phyloP scores from a whole-genome alignment of 2,113 vertebrate genomes.

The Xiphophorus hellerii region DNA sequence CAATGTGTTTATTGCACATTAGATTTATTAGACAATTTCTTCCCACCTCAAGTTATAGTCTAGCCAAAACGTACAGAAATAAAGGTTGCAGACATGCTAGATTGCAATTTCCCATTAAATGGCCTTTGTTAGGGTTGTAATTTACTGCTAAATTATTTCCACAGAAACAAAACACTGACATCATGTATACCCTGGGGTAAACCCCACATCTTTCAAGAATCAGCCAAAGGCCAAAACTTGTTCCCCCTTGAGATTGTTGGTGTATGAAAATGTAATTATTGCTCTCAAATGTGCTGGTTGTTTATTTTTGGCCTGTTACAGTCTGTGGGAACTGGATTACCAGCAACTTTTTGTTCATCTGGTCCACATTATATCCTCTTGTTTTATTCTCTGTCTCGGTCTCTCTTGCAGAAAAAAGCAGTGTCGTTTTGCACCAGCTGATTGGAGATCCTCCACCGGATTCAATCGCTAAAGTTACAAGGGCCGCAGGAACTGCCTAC shows the following conservation, averaged over 20 bases:
- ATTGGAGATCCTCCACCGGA: conserved; percentile 82
- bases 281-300: conserved; percentile 1
- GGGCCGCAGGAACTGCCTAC: conserved; percentile 77
- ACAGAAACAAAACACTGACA: conserved; percentile 9
- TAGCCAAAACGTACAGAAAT: too few species aligned
- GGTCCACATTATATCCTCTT: neutral
- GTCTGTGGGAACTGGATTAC: conserved; percentile 59
- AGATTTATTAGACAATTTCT: too few species aligned
- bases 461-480: conserved; percentile 72
- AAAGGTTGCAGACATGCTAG: too few species aligned
- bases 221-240: neutral
- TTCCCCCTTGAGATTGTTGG: conserved; percentile 21
- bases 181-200: conserved; percentile 15
- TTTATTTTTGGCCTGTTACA: conserved; percentile 20
- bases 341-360: conserved; percentile 35
- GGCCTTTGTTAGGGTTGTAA: too few species aligned
- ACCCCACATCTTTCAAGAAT: conserved; percentile 29
- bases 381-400: neutral
- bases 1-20: too few species aligned
- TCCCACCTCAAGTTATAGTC: too few species aligned
- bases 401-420: conserved; percentile 73
- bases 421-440: conserved; percentile 87
- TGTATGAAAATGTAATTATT: conserved; percentile 38
- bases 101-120: too few species aligned
- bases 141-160: too few species aligned